These are phyloP conservation scores for Heliconius himera DNA, from an alignment of 1,140 invertebrate species.

Conservation along the genomic window DNA sequence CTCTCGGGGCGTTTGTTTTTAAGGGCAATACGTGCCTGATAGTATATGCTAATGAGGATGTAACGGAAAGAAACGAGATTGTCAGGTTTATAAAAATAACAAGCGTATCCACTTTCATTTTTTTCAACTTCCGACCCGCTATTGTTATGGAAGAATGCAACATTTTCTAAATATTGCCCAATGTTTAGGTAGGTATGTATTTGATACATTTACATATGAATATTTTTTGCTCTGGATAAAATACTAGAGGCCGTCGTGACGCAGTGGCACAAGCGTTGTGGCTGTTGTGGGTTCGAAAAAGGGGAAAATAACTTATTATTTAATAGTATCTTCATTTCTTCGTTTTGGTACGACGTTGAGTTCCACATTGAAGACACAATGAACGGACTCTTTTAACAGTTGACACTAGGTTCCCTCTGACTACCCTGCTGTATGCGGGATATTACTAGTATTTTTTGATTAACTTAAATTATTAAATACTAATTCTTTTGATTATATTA, in stretches of 20 bases:
- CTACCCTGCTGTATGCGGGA: no score
- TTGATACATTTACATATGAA: not conserved
- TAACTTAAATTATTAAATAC: no score
- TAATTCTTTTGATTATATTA: no score
- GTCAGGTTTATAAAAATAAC: conserved; percentile 74
- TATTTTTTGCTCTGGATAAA: not conserved
- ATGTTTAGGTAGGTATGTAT: not conserved
- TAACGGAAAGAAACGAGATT: conserved; percentile 66
- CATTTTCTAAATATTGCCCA: conserved; percentile 11
- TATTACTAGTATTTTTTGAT: no score
- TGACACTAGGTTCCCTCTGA: no score
- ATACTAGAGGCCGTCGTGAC: not conserved
- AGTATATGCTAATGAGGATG: conserved; percentile 65
- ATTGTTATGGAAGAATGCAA: conserved; percentile 50
- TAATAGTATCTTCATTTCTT: no score
- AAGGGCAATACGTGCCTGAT: conserved; percentile 17
- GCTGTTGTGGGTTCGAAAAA: no score
- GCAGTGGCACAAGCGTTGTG: no score
- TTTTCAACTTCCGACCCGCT: conserved; percentile 63
- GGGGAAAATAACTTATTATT: no score
- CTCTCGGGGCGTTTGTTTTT: not conserved
- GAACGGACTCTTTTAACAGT: no score
- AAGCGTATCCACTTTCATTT: conserved; percentile 77
- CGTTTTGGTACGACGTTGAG: no score
- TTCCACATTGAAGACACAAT: no score